Base-by-base conservation (phyloP, 2,797 vertebrate species). In the Erpetoichthys calabaricus region DNA sequence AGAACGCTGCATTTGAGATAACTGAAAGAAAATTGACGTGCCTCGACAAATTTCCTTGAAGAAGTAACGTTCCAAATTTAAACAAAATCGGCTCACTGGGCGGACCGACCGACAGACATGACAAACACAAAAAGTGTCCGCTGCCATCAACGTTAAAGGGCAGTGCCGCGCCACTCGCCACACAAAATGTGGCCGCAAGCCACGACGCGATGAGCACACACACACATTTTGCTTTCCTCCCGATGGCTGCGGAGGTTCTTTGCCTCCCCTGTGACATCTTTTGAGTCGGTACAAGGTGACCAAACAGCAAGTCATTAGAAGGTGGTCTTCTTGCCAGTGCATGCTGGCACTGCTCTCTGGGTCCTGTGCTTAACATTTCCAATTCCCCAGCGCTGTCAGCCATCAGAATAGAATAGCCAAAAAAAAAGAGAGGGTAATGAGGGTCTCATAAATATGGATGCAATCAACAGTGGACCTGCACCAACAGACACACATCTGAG, bases 401-500 rank as follows among this genome's bases (percentile, higher is more conserved):
- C 53, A 54, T 44, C 53, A 3, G 7, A 42, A 54, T 42, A 54
- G 53, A 54, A 41, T 54, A 54, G 8, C 42, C 3, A 7, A n/a
- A n/a, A n/a, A n/a, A n/a, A n/a, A 42, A 54, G 7, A 51, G 44
- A 42, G 53, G 53, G 53, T 54, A 54, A 54, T 54, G 53, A 54
- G 53, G 41, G 42, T 42, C 53, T 54, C 41, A 54, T 54, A 54
- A 54, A 54, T 54, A 54, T 5, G 53, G 53, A 54, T 54, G 53
- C 41, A 54, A 54, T 54, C 53, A 54, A 54, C 53, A 54, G 4
- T 54, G 53, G 53, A 54, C 53, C 7, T 54, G 53, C 53, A 54
- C 53, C 53, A 54, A 54, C 10, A 54, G 53, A 54, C 53, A 54
- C 9, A 54, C 53, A 54, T 54, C 53, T 54, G 53, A 54, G 53